Evolutionary conservation across 2,888 invertebrate genomes (phyloP).

Genomic region (Prosapia bicincta): DNA sequence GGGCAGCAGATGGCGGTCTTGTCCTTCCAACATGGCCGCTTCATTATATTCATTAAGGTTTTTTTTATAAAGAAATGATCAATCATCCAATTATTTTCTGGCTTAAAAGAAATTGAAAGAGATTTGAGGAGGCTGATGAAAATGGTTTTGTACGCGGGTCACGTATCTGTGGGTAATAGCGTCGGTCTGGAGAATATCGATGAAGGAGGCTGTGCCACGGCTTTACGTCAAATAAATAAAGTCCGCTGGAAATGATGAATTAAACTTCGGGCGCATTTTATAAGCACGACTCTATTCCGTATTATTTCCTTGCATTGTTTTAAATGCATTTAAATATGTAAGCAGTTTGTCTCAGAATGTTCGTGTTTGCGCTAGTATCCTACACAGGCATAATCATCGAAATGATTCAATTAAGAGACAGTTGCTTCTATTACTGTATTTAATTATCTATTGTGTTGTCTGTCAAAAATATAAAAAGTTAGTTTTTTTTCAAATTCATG

Average conservation of each 20-base stretch:
- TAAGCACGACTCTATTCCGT: no score
- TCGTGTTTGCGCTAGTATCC: no score
- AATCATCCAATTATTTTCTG: conserved; percentile 34
- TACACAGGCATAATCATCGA: no score
- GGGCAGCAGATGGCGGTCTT: background rate
- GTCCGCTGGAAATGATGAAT: background rate
- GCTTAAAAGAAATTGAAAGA: conserved; percentile 16
- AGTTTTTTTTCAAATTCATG: no score
- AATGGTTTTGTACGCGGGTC: conserved; percentile 29
- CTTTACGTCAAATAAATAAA: background rate
- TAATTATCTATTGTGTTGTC: no score
- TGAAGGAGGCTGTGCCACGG: background rate
- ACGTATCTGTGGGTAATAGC: conserved; percentile 29
- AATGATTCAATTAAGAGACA: no score
- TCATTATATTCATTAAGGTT: conserved; percentile 20
- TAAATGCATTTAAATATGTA: no score
- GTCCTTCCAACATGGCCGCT: background rate
- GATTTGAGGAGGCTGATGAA: conserved; percentile 26
- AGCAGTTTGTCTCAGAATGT: no score
- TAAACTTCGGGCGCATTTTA: background rate
- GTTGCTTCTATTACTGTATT: no score
- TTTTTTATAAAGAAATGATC: conserved; percentile 21
- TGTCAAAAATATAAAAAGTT: no score
- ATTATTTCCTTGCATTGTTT: no score
- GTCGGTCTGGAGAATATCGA: background rate